phyloP scores from a whole-genome alignment of 2,888 invertebrate genomes.

The Monoplex corrugatus region DNA sequence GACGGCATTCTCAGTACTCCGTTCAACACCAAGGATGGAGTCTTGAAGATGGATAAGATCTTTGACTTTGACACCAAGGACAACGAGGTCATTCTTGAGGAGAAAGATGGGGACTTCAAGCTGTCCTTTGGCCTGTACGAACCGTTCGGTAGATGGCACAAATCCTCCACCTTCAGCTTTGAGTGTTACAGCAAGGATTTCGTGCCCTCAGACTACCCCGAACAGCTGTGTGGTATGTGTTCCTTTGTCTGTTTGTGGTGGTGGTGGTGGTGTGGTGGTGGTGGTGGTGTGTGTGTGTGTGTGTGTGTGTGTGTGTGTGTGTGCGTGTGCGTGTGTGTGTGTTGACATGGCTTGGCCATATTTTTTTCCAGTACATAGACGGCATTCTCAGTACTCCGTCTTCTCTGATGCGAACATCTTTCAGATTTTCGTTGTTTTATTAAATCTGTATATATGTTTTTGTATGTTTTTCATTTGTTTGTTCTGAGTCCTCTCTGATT shows the following conservation, averaged over 20 bases:
- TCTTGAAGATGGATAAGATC: background rate
- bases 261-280: no score
- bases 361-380: no score
- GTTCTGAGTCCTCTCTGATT: no score
- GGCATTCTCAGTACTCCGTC: no score
- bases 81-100: background rate
- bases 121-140: slow-evolving; percentile 23
- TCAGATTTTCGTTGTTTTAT: background rate
- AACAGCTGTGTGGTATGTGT: slow-evolving; percentile 7
- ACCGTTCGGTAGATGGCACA: background rate
- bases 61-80: background rate
- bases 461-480: no score
- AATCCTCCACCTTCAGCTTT: slow-evolving; percentile 5
- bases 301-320: no score
- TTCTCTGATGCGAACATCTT: background rate
- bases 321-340: no score
- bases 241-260: no score
- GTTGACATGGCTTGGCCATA: no score
- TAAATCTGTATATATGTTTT: no score
- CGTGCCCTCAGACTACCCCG: background rate
- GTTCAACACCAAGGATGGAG: slow-evolving; percentile 20
- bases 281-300: no score
- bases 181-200: slow-evolving; percentile 13
- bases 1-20: background rate
- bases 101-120: background rate